phyloP scores from a whole-genome alignment of 2,797 vertebrate genomes.

The Pempheris klunzingeri region DNA sequence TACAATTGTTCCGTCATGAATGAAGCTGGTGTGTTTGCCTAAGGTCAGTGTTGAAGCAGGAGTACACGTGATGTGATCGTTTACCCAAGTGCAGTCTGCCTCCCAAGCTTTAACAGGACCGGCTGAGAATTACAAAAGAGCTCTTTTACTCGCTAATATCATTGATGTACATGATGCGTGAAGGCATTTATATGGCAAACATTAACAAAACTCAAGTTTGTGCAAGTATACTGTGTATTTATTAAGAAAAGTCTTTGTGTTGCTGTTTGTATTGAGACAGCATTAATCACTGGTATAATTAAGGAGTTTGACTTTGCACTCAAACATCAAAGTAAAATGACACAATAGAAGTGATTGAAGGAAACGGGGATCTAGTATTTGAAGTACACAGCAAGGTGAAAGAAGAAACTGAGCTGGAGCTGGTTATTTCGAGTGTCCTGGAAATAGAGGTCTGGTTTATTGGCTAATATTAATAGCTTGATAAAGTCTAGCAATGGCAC shows the following conservation, averaged over 20 bases:
- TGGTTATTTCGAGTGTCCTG: neutral
- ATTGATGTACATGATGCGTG: neutral
- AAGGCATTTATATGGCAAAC: neutral
- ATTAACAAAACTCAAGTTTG: neutral
- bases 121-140: neutral
- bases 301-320: neutral
- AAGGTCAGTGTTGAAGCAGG: slow-evolving; percentile 40
- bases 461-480: neutral
- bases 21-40: slow-evolving; percentile 54
- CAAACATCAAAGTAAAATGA: neutral
- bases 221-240: neutral
- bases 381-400: neutral
- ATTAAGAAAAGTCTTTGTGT: neutral
- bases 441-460: neutral
- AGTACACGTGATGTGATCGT: slow-evolving; percentile 19
- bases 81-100: slow-evolving; percentile 2
- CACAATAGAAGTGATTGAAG: neutral
- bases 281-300: neutral
- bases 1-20: slow-evolving; percentile 41
- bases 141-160: neutral
- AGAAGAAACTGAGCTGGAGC: neutral
- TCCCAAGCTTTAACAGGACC: slow-evolving; percentile 16
- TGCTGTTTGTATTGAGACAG: neutral
- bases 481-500: neutral
- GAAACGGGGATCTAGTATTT: neutral